phyloP scores from a whole-genome alignment of 2,113 vertebrate species.

The Laticauda colubrina region DNA sequence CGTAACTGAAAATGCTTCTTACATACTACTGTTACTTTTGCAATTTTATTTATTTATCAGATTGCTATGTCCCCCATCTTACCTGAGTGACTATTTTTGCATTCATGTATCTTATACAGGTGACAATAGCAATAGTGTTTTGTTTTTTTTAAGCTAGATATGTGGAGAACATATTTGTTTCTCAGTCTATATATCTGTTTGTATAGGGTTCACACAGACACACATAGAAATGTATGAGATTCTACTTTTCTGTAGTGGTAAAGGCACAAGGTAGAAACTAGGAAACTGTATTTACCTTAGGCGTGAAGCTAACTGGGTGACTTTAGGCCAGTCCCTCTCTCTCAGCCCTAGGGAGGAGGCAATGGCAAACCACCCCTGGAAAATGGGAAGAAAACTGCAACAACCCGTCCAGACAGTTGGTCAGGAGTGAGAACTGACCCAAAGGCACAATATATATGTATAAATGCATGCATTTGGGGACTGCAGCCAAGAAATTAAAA shows the following conservation, averaged over 20 bases:
- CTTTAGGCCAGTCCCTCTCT: neutral
- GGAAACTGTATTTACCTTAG: neutral
- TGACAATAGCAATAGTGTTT: neutral
- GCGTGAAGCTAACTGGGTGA: neutral
- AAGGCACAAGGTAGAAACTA: neutral
- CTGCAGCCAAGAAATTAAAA: no score
- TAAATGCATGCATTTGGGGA: no score
- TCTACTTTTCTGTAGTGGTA: neutral
- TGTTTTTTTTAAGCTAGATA: neutral
- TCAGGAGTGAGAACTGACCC: neutral
- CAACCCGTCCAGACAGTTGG: neutral
- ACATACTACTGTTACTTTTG: neutral
- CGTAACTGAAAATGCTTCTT: neutral
- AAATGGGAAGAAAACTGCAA: neutral
- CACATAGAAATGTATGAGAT: neutral
- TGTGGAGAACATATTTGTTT: neutral
- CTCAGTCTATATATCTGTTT: neutral
- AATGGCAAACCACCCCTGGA: neutral
- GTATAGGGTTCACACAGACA: no score
- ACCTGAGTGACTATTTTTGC: neutral
- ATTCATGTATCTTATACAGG: no score
- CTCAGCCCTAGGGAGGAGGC: neutral
- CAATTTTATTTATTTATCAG: neutral
- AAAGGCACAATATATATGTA: no score
- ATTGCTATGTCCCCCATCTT: neutral